phyloP scores from a whole-genome alignment of 1,140 invertebrate genomes.

The Ephestia elutella region DNA sequence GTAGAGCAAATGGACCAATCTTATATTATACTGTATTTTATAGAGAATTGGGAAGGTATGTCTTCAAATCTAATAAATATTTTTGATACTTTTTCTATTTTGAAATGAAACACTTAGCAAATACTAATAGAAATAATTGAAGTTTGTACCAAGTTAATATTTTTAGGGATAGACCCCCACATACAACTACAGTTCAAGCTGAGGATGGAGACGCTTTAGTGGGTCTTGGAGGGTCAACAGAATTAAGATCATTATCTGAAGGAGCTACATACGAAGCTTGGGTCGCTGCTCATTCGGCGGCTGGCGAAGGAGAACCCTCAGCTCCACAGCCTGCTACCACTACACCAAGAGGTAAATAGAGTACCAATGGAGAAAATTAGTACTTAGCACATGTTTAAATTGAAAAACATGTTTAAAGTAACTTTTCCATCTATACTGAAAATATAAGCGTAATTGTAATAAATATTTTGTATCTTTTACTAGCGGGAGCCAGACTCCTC shows the following conservation, averaged over 20 bases:
- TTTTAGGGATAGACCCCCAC: constrained; percentile 55
- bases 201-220: constrained; percentile 50
- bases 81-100: background rate
- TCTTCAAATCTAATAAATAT: constrained; percentile 3
- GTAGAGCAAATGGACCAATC: constrained; percentile 86
- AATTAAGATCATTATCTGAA: constrained; percentile 57
- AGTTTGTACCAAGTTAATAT: background rate
- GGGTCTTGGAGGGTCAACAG: constrained; percentile 55
- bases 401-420: no score
- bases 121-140: no score
- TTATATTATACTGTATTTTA: constrained; percentile 89
- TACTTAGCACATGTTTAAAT: no score
- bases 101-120: no score
- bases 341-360: constrained; percentile 51
- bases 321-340: constrained; percentile 59
- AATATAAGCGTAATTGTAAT: background rate
- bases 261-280: constrained; percentile 87
- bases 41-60: constrained; percentile 76
- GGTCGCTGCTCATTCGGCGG: constrained; percentile 87
- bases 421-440: no score
- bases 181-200: constrained; percentile 57
- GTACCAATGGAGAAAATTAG: no score
- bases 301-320: constrained; percentile 81
- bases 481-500: constrained; percentile 81
- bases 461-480: constrained; percentile 21